These are phyloP conservation scores for Theodoxus fluviatilis DNA, from an alignment of 2,888 invertebrate genomes.

Conservation along the genomic window DNA sequence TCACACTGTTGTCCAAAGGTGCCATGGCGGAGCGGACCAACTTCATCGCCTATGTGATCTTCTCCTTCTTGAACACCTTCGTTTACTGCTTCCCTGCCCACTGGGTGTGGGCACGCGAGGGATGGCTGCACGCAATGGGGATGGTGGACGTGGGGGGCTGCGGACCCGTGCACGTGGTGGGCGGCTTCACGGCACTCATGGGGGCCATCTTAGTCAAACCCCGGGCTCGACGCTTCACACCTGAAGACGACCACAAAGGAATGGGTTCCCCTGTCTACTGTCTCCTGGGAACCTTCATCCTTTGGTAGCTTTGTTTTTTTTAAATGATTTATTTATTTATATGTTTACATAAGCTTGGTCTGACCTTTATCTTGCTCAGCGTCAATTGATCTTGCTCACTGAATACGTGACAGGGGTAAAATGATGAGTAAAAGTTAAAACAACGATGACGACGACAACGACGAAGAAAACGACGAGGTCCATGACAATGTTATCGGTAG, in stretches of 20 bases:
- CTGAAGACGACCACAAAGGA: slow-evolving; percentile 35
- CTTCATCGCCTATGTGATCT: slow-evolving; percentile 51
- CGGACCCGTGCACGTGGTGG: slow-evolving; percentile 61
- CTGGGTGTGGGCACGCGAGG: slow-evolving; percentile 63
- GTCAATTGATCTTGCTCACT: too few relatives aligned
- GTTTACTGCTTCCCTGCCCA: slow-evolving; percentile 62
- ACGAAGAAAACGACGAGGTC: too few relatives aligned
- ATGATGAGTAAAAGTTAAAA: too few relatives aligned
- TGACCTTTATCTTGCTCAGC: too few relatives aligned
- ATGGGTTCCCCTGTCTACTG: slow-evolving; percentile 42
- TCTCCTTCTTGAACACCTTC: slow-evolving; percentile 53
- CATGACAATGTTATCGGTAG: too few relatives aligned
- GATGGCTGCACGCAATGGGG: slow-evolving; percentile 82
- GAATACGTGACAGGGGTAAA: too few relatives aligned
- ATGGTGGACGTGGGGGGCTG: slow-evolving; percentile 84
- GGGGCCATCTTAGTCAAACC: slow-evolving; percentile 56
- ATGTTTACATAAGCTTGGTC: too few relatives aligned
- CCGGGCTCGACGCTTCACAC: slow-evolving; percentile 48
- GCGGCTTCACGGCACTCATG: slow-evolving; percentile 54
- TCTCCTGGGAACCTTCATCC: slow-evolving; percentile 52
- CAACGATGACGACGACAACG: too few relatives aligned
- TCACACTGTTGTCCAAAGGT: too few relatives aligned
- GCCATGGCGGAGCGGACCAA: slow-evolving; percentile 56
- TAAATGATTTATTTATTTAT: too few relatives aligned
- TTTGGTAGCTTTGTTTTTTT: too few relatives aligned